Conservation (phyloP, 2,113 vertebrate species). For the cattle (Bos taurus) region DNA sequence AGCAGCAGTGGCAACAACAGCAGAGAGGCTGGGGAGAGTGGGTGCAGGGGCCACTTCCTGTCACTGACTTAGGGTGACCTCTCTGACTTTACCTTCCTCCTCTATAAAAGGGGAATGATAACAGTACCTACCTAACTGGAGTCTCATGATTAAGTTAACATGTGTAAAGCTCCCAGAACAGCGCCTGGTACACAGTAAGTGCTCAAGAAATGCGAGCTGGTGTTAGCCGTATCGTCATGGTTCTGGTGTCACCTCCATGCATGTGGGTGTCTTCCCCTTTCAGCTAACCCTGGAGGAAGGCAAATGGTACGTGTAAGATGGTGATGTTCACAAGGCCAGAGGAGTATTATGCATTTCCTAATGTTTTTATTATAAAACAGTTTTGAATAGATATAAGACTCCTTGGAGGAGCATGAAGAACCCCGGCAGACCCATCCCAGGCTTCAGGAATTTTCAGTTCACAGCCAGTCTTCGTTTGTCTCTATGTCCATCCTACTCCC, state of each 20-base stretch:
- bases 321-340: background rate
- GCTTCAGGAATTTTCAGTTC: background rate
- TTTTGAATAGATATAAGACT: background rate
- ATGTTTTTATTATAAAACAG: background rate
- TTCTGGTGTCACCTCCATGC: background rate
- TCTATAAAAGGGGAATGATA: background rate
- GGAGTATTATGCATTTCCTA: background rate
- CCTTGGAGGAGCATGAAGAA: background rate
- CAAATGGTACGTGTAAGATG: fast-evolving
- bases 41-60: background rate
- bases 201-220: background rate
- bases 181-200: no score
- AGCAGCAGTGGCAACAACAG: fast-evolving
- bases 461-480: no score
- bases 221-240: fast-evolving
- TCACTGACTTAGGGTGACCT: background rate
- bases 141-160: background rate
- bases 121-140: background rate
- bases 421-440: background rate
- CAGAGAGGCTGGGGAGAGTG: background rate
- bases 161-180: background rate
- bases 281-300: background rate
- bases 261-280: background rate
- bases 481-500: background rate
- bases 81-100: background rate